phyloP scores from a whole-genome alignment of 2,888 invertebrate species.

The Xanthia togata region DNA sequence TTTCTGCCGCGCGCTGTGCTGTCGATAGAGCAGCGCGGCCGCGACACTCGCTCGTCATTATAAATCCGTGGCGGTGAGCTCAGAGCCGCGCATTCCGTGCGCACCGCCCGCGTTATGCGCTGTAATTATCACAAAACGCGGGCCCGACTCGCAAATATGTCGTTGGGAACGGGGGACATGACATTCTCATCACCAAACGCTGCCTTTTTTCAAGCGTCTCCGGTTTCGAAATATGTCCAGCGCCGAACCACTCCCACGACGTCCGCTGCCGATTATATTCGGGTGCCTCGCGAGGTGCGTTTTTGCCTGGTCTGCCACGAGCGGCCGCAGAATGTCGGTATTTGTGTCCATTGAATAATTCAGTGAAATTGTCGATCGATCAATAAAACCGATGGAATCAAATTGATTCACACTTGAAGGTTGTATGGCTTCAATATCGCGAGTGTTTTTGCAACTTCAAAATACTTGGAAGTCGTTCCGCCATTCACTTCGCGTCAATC shows the following conservation, averaged over 20 bases:
- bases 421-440: conserved; percentile 85
- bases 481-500: conserved; percentile 85
- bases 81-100: conserved; percentile 87
- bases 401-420: conserved; percentile 89
- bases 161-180: conserved; percentile 89
- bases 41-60: conserved; percentile 88
- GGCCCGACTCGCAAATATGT: conserved; percentile 89
- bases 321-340: conserved; percentile 84
- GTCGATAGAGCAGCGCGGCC: conserved; percentile 82
- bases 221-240: conserved; percentile 79
- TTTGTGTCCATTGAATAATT: conserved; percentile 89
- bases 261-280: conserved; percentile 78
- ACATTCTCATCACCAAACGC: conserved; percentile 90
- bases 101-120: conserved; percentile 87
- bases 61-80: conserved; percentile 88
- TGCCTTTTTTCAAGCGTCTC: conserved; percentile 82
- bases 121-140: conserved; percentile 90
- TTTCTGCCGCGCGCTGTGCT: conserved; percentile 79
- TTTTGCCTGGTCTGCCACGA: conserved; percentile 84
- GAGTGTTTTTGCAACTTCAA: conserved; percentile 85
- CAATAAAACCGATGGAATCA: conserved; percentile 89
- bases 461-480: conserved; percentile 87
- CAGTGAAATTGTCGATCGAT: conserved; percentile 89
- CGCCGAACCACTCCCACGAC: conserved; percentile 85
- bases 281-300: conserved; percentile 77